Conservation (phyloP, 2,797 vertebrate genomes). For the Smutsia temminckii region DNA sequence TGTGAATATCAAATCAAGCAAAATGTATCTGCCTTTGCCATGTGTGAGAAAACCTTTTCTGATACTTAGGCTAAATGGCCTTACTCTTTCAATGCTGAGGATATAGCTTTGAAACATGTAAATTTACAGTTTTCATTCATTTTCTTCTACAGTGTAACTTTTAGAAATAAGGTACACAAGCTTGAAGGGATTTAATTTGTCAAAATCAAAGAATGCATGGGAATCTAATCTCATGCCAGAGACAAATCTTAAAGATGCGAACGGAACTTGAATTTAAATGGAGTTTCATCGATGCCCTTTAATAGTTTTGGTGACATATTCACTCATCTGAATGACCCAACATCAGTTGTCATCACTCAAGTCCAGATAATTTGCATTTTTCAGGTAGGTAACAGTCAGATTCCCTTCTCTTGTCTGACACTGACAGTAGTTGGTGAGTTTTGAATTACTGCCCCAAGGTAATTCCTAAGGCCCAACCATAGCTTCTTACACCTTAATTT, state of each 20-base stretch:
- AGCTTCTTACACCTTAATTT: background rate
- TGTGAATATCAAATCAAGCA: background rate
- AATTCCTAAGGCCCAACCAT: background rate
- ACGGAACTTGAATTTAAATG: background rate
- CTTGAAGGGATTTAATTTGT: conserved; percentile 17
- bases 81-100: background rate
- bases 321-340: background rate
- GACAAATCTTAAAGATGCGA: background rate
- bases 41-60: background rate
- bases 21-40: background rate
- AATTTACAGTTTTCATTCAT: background rate
- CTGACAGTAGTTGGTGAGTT: background rate
- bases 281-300: background rate
- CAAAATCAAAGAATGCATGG: background rate
- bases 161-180: background rate
- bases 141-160: background rate
- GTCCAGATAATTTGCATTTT: background rate
- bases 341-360: background rate
- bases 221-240: background rate
- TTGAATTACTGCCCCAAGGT: background rate
- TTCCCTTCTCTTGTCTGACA: background rate
- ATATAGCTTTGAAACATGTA: background rate
- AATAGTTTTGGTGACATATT: background rate
- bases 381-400: background rate
- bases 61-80: background rate